Evolutionary conservation across 1,140 invertebrate genomes (phyloP).

Genomic region (Danaus melanippus): DNA sequence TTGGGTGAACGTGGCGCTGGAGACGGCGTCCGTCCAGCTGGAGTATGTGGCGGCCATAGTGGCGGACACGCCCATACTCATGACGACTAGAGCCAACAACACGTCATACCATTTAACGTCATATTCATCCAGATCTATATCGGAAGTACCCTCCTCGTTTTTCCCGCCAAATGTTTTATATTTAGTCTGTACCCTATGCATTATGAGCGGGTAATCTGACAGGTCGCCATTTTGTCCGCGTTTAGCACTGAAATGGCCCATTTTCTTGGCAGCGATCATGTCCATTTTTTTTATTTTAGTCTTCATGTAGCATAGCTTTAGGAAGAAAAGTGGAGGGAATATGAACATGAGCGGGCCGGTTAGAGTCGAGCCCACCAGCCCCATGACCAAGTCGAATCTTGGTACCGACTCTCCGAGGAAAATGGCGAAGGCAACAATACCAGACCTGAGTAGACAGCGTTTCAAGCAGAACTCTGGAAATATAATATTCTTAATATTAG

Average conservation of each 20-base stretch:
- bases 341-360: conserved; percentile 89
- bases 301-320: conserved; percentile 71
- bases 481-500: conserved; percentile 7
- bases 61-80: conserved; percentile 72
- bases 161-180: conserved; percentile 45
- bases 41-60: conserved; percentile 76
- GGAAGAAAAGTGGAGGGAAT: conserved; percentile 87
- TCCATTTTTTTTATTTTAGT: conserved; percentile 17
- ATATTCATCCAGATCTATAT: conserved; percentile 29
- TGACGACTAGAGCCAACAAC: conserved; percentile 64
- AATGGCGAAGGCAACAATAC: conserved; percentile 80
- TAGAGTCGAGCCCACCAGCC: conserved; percentile 87
- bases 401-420: conserved; percentile 88
- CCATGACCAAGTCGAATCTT: conserved; percentile 90
- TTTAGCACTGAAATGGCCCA: neutral
- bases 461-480: conserved; percentile 85
- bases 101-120: conserved; percentile 51
- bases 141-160: conserved; percentile 23
- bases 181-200: conserved; percentile 31
- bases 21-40: conserved; percentile 74
- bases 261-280: conserved; percentile 4
- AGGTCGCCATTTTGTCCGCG: conserved; percentile 29
- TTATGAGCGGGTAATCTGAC: conserved; percentile 39
- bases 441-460: conserved; percentile 81
- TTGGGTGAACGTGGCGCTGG: conserved; percentile 74